A percentile compares a stretch with the other conserved stretches of the same genome.
Evolutionary conservation across 2,888 invertebrate species (phyloP).

Genomic region (Epinotia nisella): DNA sequence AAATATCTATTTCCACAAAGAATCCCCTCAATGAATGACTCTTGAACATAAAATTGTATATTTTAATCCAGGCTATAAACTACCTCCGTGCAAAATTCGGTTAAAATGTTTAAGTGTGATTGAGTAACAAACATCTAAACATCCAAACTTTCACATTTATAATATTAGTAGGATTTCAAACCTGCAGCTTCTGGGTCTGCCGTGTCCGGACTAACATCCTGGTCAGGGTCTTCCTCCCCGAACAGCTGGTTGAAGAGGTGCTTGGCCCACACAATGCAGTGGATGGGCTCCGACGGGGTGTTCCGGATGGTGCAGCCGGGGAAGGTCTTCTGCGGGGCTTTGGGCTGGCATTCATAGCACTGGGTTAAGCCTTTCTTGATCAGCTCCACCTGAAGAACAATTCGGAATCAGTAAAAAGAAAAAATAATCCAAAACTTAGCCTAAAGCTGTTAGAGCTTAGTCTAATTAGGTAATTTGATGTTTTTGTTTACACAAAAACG

Average conservation of each 20-base stretch:
- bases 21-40: too few species aligned
- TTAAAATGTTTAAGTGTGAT: too few species aligned
- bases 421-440: constrained; percentile 49
- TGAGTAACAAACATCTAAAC: too few species aligned
- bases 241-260: constrained; percentile 99
- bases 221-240: constrained; percentile 97
- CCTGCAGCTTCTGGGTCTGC: constrained; percentile 95
- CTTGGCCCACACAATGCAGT: constrained; percentile 99
- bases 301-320: constrained; percentile 99
- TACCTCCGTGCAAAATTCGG: too few species aligned
- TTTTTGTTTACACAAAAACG: too few species aligned
- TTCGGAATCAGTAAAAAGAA: not conserved
- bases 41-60: too few species aligned
- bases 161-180: too few species aligned
- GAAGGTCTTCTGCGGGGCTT: constrained; percentile 95
- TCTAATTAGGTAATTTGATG: too few species aligned
- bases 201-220: constrained; percentile 98
- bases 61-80: too few species aligned
- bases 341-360: constrained; percentile 98
- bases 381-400: constrained; percentile 87
- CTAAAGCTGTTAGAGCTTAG: too few species aligned
- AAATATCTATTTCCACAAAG: too few species aligned
- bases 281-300: constrained; percentile 99
- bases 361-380: constrained; percentile 95
- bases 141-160: too few species aligned